Conservation (phyloP, 2,797 vertebrate genomes). For the Eutrigla gurnardus region DNA sequence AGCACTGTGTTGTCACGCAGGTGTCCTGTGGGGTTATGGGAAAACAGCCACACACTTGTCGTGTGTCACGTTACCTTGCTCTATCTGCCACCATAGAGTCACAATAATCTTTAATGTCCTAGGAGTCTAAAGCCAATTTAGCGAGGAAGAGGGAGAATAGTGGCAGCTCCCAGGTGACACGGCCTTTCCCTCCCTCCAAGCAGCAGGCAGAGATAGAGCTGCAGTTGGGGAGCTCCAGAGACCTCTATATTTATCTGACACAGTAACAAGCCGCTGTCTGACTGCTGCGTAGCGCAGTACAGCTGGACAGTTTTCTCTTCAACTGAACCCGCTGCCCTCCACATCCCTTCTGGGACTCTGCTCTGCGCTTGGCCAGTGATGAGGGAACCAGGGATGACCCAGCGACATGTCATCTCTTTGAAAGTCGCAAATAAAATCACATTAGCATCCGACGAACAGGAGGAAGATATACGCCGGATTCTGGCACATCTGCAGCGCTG, state of each 20-base stretch:
- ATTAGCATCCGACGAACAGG: background rate
- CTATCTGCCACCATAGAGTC: constrained; percentile 42
- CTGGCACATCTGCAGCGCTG: constrained; percentile 20
- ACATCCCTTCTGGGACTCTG: constrained; percentile 11
- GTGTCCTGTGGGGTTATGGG: constrained; percentile 26
- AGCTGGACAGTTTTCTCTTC: constrained; percentile 65
- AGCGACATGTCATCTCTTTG: constrained; percentile 57
- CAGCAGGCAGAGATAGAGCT: constrained; percentile 59
- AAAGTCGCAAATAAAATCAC: constrained; percentile 38
- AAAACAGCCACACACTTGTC: constrained; percentile 34
- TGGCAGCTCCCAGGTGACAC: constrained; percentile 66
- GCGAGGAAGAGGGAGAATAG: constrained; percentile 73
- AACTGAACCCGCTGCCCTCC: constrained; percentile 14
- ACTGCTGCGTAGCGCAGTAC: constrained; percentile 67
- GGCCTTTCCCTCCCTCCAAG: constrained; percentile 66
- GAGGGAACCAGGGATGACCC: constrained; percentile 50
- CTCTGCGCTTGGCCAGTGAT: constrained; percentile 40
- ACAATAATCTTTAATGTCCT: constrained; percentile 66
- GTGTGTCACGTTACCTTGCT: constrained; percentile 37
- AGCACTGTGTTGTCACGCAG: constrained; percentile 19
- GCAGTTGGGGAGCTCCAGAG: constrained; percentile 69
- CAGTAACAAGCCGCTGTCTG: constrained; percentile 79
- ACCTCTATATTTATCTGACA: constrained; percentile 84
- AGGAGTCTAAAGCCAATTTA: constrained; percentile 68
- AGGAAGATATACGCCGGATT: constrained; percentile 37